Evolutionary conservation across 2,888 invertebrate species (phyloP), one percentile per base, ranked within the genome.

Genomic region (Troides helena): DNA sequence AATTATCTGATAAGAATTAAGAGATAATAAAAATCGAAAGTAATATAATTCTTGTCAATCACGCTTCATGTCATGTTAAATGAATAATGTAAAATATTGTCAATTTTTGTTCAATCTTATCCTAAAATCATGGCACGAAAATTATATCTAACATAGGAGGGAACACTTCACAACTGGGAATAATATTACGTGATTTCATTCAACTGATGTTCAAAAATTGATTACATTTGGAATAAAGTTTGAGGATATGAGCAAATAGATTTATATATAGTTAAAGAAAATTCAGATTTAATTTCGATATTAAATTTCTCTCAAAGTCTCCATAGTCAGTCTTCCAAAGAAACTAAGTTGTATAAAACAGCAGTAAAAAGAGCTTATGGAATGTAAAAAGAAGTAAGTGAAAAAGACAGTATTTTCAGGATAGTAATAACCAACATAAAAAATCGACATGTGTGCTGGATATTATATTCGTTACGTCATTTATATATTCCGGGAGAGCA

Each of bases 71-170:
- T 63, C 68, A 72, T 21, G 61, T 43, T 67, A 60, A 72, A 67
- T 53, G 65, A 76, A 72, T 79, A 81, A 81, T 81, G 74, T 81
- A 84, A 86, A 83, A 89, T 90, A 90, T 90, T 92, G 89, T 90
- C 89, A 76, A 88, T 86, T 88, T 85, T 81, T 77, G 81, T 86
- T 86, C 75, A 84, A 86, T 81, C 90, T 88, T 92, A 84, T 74
- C 78, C 88, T 89, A 90, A 86, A 87, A 88, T 77, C 85, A 92
- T 92, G 92, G 91, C 92, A 92, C 92, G 85, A 82, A 90, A 90
- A 89, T 85, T 89, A 89, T 85, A 83, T 85, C 86, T 89, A 90
- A 90, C 86, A 85, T 84, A 90, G 92, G 92, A 92, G 89, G 92
- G 92, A 92, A 86, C 87, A 78, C 81, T 85, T 92, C 92, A 92